Percentiles rank a stretch among this genome's conserved stretches.
Conservation (phyloP, 2,888 invertebrate species). For the Drosophila mulleri region DNA sequence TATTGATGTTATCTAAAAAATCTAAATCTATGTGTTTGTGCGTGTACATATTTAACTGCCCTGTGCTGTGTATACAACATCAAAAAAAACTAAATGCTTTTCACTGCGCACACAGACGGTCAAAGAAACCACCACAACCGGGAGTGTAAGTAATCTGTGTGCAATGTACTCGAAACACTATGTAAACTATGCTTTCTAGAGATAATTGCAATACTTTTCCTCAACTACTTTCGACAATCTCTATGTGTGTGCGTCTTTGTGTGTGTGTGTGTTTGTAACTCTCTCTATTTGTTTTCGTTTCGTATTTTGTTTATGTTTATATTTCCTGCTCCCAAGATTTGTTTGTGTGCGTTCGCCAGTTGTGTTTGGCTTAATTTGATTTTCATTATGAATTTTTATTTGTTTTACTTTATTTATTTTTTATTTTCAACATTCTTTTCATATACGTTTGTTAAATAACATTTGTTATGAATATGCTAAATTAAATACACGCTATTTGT, state of each 20-base stretch:
- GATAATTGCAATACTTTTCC: slow-evolving; percentile 15
- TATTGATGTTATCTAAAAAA: slow-evolving; percentile 40
- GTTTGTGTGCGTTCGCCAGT: slow-evolving; percentile 63
- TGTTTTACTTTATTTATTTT: slow-evolving; percentile 26
- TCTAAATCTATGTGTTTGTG: slow-evolving; percentile 40
- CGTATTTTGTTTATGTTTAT: slow-evolving; percentile 23
- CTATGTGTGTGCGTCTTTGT: not conserved
- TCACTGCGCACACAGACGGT: slow-evolving; percentile 87
- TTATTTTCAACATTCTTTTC: slow-evolving; percentile 61
- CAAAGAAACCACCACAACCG: slow-evolving; percentile 89
- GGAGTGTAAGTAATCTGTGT: slow-evolving; percentile 87
- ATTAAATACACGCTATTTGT: slow-evolving; percentile 51
- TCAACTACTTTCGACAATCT: slow-evolving; percentile 1
- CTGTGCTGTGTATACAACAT: slow-evolving; percentile 50
- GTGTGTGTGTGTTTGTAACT: not conserved
- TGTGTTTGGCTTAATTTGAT: slow-evolving; percentile 29
- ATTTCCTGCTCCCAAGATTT: slow-evolving; percentile 23
- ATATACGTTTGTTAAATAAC: slow-evolving; percentile 58
- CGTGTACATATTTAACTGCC: slow-evolving; percentile 54
- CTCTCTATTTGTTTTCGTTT: slow-evolving; percentile 1
- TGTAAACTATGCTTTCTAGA: slow-evolving; percentile 48
- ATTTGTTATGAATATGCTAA: slow-evolving; percentile 50
- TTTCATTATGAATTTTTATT: slow-evolving; percentile 22
- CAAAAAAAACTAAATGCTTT: slow-evolving; percentile 50
- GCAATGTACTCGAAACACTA: slow-evolving; percentile 40